Conservation (phyloP, 2,113 vertebrate genomes). For the Pantherophis guttatus region DNA sequence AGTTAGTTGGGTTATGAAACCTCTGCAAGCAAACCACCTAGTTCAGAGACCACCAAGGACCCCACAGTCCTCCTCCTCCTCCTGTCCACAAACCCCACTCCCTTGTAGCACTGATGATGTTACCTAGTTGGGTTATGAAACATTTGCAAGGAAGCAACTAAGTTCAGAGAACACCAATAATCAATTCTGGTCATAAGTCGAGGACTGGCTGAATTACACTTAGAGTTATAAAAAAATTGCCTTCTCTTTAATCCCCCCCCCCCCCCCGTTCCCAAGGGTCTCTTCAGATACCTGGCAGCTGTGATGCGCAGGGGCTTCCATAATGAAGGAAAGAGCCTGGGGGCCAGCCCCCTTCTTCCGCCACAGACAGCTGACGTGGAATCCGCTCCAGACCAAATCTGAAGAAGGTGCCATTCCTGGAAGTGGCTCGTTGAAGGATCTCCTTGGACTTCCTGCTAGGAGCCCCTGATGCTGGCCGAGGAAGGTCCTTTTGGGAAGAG, state of each 20-base stretch:
- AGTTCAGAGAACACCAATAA: too few species aligned
- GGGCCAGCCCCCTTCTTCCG: not conserved
- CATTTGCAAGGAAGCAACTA: not conserved
- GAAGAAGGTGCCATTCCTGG: not conserved
- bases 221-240: too few species aligned
- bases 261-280: not conserved
- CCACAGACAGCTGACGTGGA: not conserved
- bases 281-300: constrained; percentile 37
- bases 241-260: not conserved
- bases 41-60: not conserved
- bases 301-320: constrained; percentile 45
- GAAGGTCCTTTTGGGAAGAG: not conserved
- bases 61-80: not conserved
- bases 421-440: too few species aligned
- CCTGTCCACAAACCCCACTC: not conserved
- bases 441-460: too few species aligned
- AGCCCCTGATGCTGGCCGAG: not conserved
- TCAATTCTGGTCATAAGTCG: not conserved
- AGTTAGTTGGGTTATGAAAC: not conserved
- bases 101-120: not conserved
- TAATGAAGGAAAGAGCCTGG: not conserved
- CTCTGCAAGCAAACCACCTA: not conserved
- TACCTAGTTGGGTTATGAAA: not conserved
- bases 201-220: not conserved
- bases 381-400: not conserved